Conservation (phyloP, 2,797 vertebrate species). For the Sebastes goodei region DNA sequence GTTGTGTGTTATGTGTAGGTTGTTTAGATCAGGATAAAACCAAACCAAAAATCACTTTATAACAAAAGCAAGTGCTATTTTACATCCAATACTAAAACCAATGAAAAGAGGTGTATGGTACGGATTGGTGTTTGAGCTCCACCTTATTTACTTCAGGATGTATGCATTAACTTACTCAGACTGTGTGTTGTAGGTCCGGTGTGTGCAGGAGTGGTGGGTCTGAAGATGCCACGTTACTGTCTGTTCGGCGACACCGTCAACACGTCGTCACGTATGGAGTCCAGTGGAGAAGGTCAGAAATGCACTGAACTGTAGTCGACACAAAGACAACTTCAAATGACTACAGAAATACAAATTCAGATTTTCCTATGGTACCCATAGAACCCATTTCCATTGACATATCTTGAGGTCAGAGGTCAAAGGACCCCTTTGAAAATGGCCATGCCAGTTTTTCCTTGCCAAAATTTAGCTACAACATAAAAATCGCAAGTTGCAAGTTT, state of each 20-base stretch:
- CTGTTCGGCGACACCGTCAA: constrained; percentile 95
- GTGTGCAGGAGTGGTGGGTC: constrained; percentile 91
- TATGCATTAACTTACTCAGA: background rate
- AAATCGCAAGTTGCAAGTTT: background rate
- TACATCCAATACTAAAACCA: background rate
- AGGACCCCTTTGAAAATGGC: too few relatives aligned
- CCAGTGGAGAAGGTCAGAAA: constrained; percentile 88
- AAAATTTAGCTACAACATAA: too few relatives aligned
- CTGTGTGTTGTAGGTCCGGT: constrained; percentile 84
- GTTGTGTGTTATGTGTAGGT: too few relatives aligned
- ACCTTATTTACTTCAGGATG: background rate
- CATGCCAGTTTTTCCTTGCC: too few relatives aligned
- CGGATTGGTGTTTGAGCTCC: background rate
- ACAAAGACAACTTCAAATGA: background rate
- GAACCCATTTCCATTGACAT: too few relatives aligned
- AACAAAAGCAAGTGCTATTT: too few relatives aligned
- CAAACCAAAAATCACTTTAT: too few relatives aligned
- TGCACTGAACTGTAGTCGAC: background rate
- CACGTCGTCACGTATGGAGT: constrained; percentile 95
- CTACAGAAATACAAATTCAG: background rate
- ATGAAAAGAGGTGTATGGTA: background rate
- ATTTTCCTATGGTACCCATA: background rate
- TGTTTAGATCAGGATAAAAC: too few relatives aligned
- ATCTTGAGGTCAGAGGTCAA: too few relatives aligned
- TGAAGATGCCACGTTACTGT: constrained; percentile 96